Base-by-base conservation (phyloP, 2,113 vertebrate genomes). In the Ptychochromis oligacanthus region DNA sequence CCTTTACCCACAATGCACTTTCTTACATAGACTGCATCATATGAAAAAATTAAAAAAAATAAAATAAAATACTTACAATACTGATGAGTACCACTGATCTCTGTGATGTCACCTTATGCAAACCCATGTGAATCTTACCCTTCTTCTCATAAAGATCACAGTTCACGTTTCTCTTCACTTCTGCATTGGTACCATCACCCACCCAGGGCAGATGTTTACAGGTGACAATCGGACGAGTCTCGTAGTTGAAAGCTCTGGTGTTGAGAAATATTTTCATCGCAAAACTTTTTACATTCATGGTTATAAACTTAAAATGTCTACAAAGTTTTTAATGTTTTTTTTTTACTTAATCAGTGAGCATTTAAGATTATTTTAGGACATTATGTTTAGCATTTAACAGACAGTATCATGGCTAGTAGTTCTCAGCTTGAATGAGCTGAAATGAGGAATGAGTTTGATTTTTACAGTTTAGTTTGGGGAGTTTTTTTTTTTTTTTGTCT, bases 101-200 rank as follows among this genome's bases (percentile, higher is more conserved):
- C 14, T 59, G 22, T 6, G 4, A 65, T 7, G 3, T 54, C 58
- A 43, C n/a, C 12, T 1, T 3, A 17, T 8, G 15, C n/a, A 4
- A 40, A 31, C 17, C 9, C 10, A 49, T 38, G 1, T 13, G 20
- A 49, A 36, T 64, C 94, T 89, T 87, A 97, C 98, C 97, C 95
- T 99, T 99, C 91, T 98, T 99, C 90, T 99, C 97, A 77, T 98
- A 99, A 59, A 99, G 96, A 88, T 99, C 97, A 24, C 96, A 97
- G 94, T 93, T 96, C 10, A 96, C 95, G 4, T 98, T 99, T 54
- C 95, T 97, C 92, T 97, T 96, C 84, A 99, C 94, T 49, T 92
- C 93, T 2, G 96, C 92, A 1, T 65, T 93, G 52, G 88, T 92
- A 0, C 96, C 97, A 55, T 97, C 88, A 14, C 96, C 96, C 75